phyloP scores from a whole-genome alignment of 2,888 invertebrate genomes.

The Acanthopleura granulata region DNA sequence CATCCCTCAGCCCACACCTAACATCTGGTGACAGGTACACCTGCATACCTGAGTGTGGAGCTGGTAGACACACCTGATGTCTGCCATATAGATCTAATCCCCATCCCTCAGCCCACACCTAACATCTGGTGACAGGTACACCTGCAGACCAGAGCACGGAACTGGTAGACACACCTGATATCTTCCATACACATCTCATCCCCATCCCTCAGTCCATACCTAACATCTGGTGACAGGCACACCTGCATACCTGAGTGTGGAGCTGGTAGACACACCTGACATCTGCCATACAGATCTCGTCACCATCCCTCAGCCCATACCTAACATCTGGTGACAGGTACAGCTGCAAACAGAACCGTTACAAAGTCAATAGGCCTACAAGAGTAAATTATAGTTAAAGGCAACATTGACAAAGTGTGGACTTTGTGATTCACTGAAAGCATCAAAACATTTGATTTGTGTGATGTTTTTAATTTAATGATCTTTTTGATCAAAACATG shows the following conservation, averaged over 20 bases:
- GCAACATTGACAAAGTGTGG: too few relatives aligned
- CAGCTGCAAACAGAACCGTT: slow-evolving; percentile 45
- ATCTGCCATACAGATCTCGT: slow-evolving; percentile 59
- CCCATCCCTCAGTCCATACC: slow-evolving; percentile 62
- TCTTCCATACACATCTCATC: slow-evolving; percentile 60
- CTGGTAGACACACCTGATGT: slow-evolving; percentile 53
- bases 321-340: slow-evolving; percentile 58
- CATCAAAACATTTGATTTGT: too few relatives aligned
- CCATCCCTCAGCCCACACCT: slow-evolving; percentile 60
- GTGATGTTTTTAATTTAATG: too few relatives aligned
- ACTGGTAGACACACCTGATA: slow-evolving; percentile 46
- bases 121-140: slow-evolving; percentile 56
- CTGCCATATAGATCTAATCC: slow-evolving; percentile 59
- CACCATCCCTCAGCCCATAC: slow-evolving; percentile 62
- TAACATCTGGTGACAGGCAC: slow-evolving; percentile 52
- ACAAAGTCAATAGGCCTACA: too few relatives aligned
- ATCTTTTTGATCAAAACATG: too few relatives aligned
- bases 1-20: slow-evolving; percentile 60
- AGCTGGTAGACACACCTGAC: slow-evolving; percentile 48
- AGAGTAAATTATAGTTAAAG: too few relatives aligned
- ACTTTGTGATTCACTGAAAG: too few relatives aligned
- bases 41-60: slow-evolving; percentile 36
- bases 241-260: too few relatives aligned
- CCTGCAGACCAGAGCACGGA: slow-evolving; percentile 37
- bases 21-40: slow-evolving; percentile 56